These are phyloP conservation scores for Syrphus vitripennis DNA, from an alignment of 2,888 invertebrate species.

Conservation along the genomic window DNA sequence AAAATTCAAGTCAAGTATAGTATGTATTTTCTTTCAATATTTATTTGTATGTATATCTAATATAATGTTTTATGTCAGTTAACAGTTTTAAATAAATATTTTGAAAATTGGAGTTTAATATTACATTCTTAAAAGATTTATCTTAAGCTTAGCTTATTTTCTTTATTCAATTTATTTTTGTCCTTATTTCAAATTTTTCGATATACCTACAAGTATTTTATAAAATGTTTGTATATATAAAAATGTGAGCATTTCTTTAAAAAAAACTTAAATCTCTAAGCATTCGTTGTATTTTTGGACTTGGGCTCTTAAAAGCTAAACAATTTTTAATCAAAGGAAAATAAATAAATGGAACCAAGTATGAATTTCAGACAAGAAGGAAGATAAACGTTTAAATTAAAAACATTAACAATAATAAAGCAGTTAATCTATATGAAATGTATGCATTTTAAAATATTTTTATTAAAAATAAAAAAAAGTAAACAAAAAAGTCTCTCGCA, in stretches of 20 bases:
- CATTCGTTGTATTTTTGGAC: slow-evolving; percentile 63
- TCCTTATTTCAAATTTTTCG: background rate
- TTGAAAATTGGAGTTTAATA: slow-evolving; percentile 49
- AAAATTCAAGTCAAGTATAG: slow-evolving; percentile 28
- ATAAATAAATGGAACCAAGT: slow-evolving; percentile 50
- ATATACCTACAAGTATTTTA: background rate
- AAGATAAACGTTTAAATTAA: slow-evolving; percentile 4
- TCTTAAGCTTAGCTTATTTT: slow-evolving; percentile 9
- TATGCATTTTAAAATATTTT: background rate
- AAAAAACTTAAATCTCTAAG: slow-evolving; percentile 25
- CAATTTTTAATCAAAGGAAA: slow-evolving; percentile 20
- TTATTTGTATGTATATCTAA: background rate
- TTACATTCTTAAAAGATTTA: slow-evolving; percentile 50
- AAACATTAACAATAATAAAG: background rate
- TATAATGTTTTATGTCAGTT: slow-evolving; percentile 32
- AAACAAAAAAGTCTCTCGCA: slow-evolving; percentile 45
- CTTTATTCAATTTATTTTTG: slow-evolving; percentile 8
- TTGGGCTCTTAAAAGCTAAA: slow-evolving; percentile 39
- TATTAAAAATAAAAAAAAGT: background rate
- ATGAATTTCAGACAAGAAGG: slow-evolving; percentile 12
- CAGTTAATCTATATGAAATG: background rate
- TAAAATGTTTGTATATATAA: background rate
- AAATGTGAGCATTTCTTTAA: slow-evolving; percentile 27
- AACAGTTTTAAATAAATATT: slow-evolving; percentile 47
- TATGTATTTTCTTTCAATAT: background rate